phyloP scores from a whole-genome alignment of 2,113 vertebrate genomes.

The Penelope pileata region DNA sequence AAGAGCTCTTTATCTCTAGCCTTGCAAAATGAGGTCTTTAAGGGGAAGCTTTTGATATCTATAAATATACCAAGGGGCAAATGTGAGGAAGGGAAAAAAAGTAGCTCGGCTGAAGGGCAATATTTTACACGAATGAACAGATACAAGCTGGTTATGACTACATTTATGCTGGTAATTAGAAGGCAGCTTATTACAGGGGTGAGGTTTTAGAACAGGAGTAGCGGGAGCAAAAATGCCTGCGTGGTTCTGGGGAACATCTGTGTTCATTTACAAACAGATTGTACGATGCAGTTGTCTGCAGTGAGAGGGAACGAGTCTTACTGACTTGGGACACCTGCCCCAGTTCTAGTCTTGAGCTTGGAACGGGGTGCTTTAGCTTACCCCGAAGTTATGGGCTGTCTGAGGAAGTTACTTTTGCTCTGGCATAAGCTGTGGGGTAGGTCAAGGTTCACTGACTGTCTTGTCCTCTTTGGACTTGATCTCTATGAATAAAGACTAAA shows the following conservation, averaged over 20 bases:
- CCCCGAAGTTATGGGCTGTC: neutral
- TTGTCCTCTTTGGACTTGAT: neutral
- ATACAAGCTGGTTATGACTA: neutral
- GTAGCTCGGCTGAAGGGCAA: neutral
- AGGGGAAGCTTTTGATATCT: neutral
- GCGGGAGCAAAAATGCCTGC: neutral
- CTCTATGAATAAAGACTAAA: neutral
- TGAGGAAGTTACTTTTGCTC: neutral
- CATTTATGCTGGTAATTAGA: neutral
- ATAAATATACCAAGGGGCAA: neutral
- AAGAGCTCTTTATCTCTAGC: neutral
- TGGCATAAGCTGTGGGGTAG: neutral
- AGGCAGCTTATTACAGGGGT: neutral
- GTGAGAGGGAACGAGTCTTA: neutral
- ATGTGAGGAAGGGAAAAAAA: neutral
- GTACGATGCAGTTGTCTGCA: neutral
- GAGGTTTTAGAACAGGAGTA: constrained; percentile 15
- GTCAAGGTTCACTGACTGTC: neutral
- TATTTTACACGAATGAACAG: constrained; percentile 1
- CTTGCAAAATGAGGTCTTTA: neutral
- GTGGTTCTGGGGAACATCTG: neutral
- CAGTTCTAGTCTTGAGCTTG: neutral
- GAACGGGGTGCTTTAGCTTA: neutral
- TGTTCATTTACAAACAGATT: neutral
- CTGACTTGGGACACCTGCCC: neutral